Base-by-base conservation (phyloP, 2,113 vertebrate genomes). In the Tyto alba region DNA sequence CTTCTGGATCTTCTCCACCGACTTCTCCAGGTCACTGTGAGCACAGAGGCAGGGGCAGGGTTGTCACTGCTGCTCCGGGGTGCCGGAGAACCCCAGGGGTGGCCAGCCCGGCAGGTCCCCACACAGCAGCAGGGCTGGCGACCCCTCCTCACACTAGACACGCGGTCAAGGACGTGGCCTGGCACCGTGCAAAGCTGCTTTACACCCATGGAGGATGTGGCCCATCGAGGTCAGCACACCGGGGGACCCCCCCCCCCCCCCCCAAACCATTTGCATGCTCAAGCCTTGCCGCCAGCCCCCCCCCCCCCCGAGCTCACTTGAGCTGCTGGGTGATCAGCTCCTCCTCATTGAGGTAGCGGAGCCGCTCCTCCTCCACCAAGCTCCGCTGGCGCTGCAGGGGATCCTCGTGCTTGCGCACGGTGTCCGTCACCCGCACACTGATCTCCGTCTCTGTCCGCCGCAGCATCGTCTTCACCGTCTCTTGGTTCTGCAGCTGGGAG, bases 251-350 rank as follows among this genome's bases (percentile, higher is more conserved):
- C 16, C 66, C 88, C n/a, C n/a, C n/a, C n/a, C n/a, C n/a, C n/a
- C n/a, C n/a, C n/a, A n/a, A n/a, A n/a, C n/a, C 12, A 5, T 5
- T 3, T 2, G 4, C 16, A 1, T 0, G 7, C 36, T 57, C 17
- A 21, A 21, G 14, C 43, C 55, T 34, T 2, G 10, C 36, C 16
- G 3, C 62, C 53, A 10, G 13, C 19, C 36, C 52, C 1, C 1
- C n/a, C n/a, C n/a, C n/a, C n/a, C n/a, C n/a, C n/a, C n/a, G n/a
- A n/a, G 97, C 99, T 99, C 95, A 99, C 99, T 99, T 99, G 55
- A 99, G 98, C 97, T 99, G 99, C 97, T 99, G 99, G 55, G 99
- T 99, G 93, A 99, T 99, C 45, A 99, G 99, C 96, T 99, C 99
- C 98, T 99, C 99, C 94, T 99, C 99, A 16, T 99, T 99, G 86